These are phyloP conservation scores for Meloe dianella DNA, from an alignment of 2,888 invertebrate species.

Conservation along the genomic window DNA sequence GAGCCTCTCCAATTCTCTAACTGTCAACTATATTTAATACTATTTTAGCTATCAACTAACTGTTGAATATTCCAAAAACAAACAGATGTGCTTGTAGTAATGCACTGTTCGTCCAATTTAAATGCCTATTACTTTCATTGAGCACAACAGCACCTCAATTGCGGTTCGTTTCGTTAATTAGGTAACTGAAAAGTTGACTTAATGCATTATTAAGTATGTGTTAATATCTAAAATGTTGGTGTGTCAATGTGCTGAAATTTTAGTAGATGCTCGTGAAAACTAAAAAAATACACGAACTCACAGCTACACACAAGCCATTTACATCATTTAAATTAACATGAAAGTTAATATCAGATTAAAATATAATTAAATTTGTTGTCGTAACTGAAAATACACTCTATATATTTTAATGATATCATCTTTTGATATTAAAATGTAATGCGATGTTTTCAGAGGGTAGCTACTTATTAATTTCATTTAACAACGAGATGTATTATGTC, in stretches of 20 bases:
- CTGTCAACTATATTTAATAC: too few species aligned
- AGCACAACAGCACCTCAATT: neutral
- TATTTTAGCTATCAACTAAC: too few species aligned
- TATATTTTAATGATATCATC: neutral
- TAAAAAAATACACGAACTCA: too few species aligned
- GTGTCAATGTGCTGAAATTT: neutral
- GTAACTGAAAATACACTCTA: neutral
- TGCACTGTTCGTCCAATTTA: too few species aligned
- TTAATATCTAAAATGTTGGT: neutral
- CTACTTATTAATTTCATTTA: conserved; percentile 22
- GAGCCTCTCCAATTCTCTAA: too few species aligned
- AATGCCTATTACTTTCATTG: too few species aligned
- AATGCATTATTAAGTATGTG: neutral
- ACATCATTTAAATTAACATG: neutral
- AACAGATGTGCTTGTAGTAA: too few species aligned
- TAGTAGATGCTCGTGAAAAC: too few species aligned
- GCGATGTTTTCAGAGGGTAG: neutral
- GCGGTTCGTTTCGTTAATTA: neutral
- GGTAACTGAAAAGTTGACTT: neutral
- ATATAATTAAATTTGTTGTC: conserved; percentile 6
- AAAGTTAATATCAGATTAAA: conserved; percentile 1
- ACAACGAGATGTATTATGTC: conserved; percentile 28
- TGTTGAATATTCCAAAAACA: too few species aligned
- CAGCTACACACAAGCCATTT: too few species aligned
- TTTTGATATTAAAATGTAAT: neutral